Percentiles rank a stretch among this genome's conserved stretches.
These are phyloP conservation scores for Gastrophryne carolinensis DNA, from an alignment of 2,797 vertebrate species.

Conservation along the genomic window DNA sequence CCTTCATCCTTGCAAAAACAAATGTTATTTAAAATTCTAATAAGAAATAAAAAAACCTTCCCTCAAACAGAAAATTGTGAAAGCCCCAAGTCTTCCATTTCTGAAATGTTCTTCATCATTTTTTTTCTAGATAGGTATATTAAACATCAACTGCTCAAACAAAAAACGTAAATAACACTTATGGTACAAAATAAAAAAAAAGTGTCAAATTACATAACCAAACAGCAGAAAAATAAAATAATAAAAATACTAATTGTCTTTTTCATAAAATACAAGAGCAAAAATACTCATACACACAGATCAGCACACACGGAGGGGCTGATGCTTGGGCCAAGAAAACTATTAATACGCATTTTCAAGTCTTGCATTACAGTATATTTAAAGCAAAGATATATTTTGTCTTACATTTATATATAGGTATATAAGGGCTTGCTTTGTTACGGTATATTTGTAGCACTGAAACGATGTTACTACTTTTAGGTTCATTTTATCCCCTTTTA, in stretches of 20 bases:
- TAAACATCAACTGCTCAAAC: slow-evolving; percentile 64
- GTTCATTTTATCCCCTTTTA: not conserved
- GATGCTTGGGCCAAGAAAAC: slow-evolving; percentile 53
- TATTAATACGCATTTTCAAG: slow-evolving; percentile 59
- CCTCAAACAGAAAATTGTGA: slow-evolving; percentile 53
- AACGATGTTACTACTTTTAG: not conserved
- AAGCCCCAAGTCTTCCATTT: slow-evolving; percentile 61
- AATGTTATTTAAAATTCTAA: too few relatives aligned
- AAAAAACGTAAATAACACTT: slow-evolving; percentile 70
- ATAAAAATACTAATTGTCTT: slow-evolving; percentile 52
- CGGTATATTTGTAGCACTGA: slow-evolving; percentile 32
- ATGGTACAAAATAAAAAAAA: slow-evolving; percentile 63
- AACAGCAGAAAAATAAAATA: slow-evolving; percentile 52
- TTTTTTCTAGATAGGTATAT: slow-evolving; percentile 64
- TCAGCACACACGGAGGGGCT: slow-evolving; percentile 53
- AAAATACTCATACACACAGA: slow-evolving; percentile 59
- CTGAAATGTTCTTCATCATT: slow-evolving; percentile 64
- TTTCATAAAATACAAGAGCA: slow-evolving; percentile 58
- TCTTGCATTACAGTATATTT: slow-evolving; percentile 58
- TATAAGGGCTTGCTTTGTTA: slow-evolving; percentile 50
- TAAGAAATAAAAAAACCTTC: slow-evolving; percentile 7
- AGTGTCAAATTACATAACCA: slow-evolving; percentile 65
- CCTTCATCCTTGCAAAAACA: too few relatives aligned
- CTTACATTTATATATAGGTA: slow-evolving; percentile 24
- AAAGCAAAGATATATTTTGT: slow-evolving; percentile 52